A percentile compares a stretch with the other conserved stretches of the same genome.
Evolutionary conservation across 1,140 invertebrate species (phyloP).

Genomic region (Aphelenchoides besseyi): DNA sequence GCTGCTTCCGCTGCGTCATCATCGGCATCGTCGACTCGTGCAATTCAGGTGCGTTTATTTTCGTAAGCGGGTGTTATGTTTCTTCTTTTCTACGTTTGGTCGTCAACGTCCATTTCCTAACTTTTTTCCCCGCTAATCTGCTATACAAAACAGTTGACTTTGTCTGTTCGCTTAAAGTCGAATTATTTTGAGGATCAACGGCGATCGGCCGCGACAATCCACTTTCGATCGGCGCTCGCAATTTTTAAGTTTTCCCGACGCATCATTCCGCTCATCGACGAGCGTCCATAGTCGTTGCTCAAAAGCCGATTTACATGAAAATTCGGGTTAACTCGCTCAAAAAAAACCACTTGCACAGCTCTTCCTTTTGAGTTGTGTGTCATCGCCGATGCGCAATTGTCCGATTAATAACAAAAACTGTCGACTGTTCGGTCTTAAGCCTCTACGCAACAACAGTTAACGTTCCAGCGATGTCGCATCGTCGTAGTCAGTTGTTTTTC

Average conservation of each 20-base stretch:
- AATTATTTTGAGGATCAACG: background rate
- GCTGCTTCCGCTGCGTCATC: background rate
- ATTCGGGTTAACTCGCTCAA: conserved; percentile 1
- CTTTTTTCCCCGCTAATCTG: background rate
- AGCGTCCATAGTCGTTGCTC: background rate
- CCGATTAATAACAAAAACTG: background rate
- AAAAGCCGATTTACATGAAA: conserved; percentile 7
- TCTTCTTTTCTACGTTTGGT: background rate
- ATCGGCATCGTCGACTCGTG: background rate
- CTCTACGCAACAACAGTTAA: too few relatives aligned
- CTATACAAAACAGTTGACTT: background rate
- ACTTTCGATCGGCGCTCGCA: background rate
- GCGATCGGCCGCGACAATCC: background rate
- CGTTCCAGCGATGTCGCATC: too few relatives aligned
- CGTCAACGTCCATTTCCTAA: background rate
- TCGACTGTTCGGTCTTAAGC: too few relatives aligned
- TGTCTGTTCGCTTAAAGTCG: background rate
- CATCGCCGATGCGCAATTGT: background rate
- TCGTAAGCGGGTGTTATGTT: background rate
- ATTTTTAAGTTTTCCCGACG: background rate
- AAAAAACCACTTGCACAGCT: conserved; percentile 5
- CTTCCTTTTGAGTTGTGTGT: background rate
- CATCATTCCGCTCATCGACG: background rate
- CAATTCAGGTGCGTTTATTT: background rate
- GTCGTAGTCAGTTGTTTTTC: too few relatives aligned